These are phyloP conservation scores for Dynastes grantii DNA, from an alignment of 2,888 invertebrate genomes.

Conservation along the genomic window DNA sequence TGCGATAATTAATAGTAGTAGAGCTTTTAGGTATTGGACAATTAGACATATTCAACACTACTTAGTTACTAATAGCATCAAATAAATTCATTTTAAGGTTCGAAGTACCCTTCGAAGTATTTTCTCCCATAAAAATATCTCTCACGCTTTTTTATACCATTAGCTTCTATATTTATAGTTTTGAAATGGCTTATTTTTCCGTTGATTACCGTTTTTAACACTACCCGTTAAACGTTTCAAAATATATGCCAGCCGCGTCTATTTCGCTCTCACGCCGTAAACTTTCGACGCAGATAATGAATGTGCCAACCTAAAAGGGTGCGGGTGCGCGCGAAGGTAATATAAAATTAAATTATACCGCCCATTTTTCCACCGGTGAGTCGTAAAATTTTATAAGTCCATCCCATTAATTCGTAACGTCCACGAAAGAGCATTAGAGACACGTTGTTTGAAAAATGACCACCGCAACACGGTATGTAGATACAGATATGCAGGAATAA, in stretches of 20 bases:
- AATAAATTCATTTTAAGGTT: too few relatives aligned
- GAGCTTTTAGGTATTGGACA: too few relatives aligned
- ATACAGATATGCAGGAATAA: neutral
- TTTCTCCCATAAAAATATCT: too few relatives aligned
- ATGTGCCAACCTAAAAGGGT: neutral
- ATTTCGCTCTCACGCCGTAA: neutral
- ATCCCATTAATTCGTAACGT: conserved; percentile 38
- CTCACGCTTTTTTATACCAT: too few relatives aligned
- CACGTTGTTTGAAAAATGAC: conserved; percentile 20
- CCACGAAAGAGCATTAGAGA: conserved; percentile 19
- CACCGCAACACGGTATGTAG: neutral
- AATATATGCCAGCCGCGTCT: neutral
- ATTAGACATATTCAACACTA: too few relatives aligned
- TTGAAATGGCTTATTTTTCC: neutral
- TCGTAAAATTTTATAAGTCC: conserved; percentile 42
- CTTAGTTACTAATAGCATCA: too few relatives aligned
- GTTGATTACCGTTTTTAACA: neutral
- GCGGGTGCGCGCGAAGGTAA: conserved; percentile 2
- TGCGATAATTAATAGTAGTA: too few relatives aligned
- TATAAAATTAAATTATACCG: conserved; percentile 36
- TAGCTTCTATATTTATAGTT: neutral
- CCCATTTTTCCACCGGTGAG: conserved; percentile 3
- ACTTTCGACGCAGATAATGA: conserved; percentile 2
- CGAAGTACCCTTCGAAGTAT: too few relatives aligned
- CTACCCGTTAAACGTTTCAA: neutral